A percentile compares a stretch with the other conserved stretches of the same genome.
Evolutionary conservation across 2,113 vertebrate species (phyloP).

Genomic region (Bujurquina vittata): DNA sequence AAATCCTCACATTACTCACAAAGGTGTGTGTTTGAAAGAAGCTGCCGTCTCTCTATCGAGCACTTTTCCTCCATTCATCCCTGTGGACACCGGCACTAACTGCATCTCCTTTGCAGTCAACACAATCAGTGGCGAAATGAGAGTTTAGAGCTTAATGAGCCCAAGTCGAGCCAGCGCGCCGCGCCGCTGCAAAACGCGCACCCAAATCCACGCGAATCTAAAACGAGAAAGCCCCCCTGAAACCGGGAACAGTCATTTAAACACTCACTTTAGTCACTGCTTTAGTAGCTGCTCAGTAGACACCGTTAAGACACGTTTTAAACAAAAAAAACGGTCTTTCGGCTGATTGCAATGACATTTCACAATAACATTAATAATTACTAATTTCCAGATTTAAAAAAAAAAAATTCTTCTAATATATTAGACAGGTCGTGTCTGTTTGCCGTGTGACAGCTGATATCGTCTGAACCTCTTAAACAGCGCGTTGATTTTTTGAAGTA

Average conservation of each 20-base stretch:
- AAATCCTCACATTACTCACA: background rate
- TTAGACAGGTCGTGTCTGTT: background rate
- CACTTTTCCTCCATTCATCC: background rate
- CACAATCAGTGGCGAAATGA: background rate
- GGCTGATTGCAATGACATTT: background rate
- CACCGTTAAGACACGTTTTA: background rate
- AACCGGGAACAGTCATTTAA: background rate
- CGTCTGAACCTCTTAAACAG: background rate
- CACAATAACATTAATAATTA: background rate
- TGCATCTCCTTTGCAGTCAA: background rate
- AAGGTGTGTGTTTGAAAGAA: background rate
- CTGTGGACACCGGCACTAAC: background rate
- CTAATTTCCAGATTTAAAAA: background rate
- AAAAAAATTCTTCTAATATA: background rate
- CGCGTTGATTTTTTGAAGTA: background rate
- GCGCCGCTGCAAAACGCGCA: background rate
- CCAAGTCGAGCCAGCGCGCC: slow-evolving; percentile 4
- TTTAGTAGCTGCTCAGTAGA: background rate
- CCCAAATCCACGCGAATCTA: background rate
- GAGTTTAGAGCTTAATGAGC: background rate
- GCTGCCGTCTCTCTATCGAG: background rate
- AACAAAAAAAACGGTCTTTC: background rate
- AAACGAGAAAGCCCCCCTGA: background rate
- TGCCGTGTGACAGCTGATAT: slow-evolving; percentile 29
- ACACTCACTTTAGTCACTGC: background rate